Conservation (phyloP, 2,797 vertebrate species). For the Sebastes nivosus region DNA sequence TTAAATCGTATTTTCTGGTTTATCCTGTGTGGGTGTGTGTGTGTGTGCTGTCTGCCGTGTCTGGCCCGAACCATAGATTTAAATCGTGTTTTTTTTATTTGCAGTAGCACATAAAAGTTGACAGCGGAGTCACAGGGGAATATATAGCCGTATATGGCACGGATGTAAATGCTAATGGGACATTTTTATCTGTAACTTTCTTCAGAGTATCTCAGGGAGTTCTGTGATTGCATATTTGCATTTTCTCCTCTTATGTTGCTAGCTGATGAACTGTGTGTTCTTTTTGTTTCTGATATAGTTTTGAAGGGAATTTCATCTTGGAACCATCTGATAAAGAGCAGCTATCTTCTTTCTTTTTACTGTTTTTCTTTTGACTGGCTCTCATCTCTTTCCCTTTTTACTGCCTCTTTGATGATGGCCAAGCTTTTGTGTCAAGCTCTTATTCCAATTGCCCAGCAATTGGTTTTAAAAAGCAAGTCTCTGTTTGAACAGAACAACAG, state of each 20-base stretch:
- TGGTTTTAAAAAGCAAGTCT: conserved; percentile 1
- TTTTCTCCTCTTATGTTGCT: conserved; percentile 9
- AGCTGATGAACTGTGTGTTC: conserved; percentile 15
- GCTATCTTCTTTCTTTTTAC: conserved; percentile 35
- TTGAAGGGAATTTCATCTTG: conserved; percentile 45
- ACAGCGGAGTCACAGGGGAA: conserved; percentile 22
- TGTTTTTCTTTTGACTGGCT: conserved; percentile 8
- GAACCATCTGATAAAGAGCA: conserved; percentile 60
- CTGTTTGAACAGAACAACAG: conserved; percentile 25
- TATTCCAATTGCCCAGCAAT: conserved; percentile 27
- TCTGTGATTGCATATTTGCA: conserved; percentile 13
- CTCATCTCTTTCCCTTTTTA: conserved; percentile 35
- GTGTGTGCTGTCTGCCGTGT: not conserved
- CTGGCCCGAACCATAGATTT: not conserved
- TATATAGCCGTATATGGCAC: not conserved
- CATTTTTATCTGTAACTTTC: conserved; percentile 18
- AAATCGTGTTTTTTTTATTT: conserved; percentile 40
- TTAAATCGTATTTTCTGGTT: conserved; percentile 41
- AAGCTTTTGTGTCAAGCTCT: conserved; percentile 39
- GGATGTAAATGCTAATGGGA: conserved; percentile 35
- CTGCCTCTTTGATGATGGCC: conserved; percentile 36
- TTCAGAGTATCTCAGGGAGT: conserved; percentile 13
- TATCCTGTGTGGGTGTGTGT: not conserved
- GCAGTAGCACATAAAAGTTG: conserved; percentile 25
- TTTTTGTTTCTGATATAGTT: conserved; percentile 45